Evolutionary conservation across 2,888 invertebrate species (phyloP).

Genomic region (Stramonita haemastoma): DNA sequence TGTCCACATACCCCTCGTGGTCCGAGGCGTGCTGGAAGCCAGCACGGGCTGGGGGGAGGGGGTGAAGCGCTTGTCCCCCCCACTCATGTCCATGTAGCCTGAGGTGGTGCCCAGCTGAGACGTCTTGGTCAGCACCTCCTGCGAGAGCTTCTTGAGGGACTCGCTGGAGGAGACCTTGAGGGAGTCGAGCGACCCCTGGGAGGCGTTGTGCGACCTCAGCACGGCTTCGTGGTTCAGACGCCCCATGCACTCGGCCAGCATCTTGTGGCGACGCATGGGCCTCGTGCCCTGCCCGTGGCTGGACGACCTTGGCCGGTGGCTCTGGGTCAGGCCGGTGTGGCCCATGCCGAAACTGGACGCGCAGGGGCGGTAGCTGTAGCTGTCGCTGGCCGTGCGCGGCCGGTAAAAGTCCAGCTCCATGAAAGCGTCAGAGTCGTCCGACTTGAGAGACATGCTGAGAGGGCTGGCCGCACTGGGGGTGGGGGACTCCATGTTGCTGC

Average conservation of each 20-base stretch:
- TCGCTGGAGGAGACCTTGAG: conserved; percentile 67
- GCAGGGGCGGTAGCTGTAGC: conserved; percentile 67
- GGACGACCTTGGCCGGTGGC: conserved; percentile 70
- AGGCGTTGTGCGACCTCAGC: conserved; percentile 62
- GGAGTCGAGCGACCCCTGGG: conserved; percentile 61
- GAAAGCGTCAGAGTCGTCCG: conserved; percentile 73
- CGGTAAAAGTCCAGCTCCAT: conserved; percentile 75
- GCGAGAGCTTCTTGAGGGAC: conserved; percentile 61
- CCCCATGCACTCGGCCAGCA: conserved; percentile 61
- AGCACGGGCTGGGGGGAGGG: conserved; percentile 55
- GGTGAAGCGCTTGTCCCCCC: conserved; percentile 57
- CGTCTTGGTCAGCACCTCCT: conserved; percentile 52
- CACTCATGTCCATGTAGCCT: conserved; percentile 64
- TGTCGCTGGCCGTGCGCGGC: conserved; percentile 70
- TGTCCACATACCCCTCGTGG: conserved; percentile 60
- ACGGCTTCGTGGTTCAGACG: conserved; percentile 59
- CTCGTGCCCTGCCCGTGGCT: conserved; percentile 70
- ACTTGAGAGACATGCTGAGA: conserved; percentile 63
- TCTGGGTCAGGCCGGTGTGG: conserved; percentile 39
- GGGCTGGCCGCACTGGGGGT: conserved; percentile 54
- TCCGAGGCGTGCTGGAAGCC: conserved; percentile 23
- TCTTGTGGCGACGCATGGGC: conserved; percentile 48
- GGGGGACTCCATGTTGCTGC: conserved; percentile 44
- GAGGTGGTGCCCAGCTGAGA: conserved; percentile 40
- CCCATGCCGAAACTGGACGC: conserved; percentile 69